phyloP scores from a whole-genome alignment of 1,140 invertebrate genomes.

The Danaus melanippus region DNA sequence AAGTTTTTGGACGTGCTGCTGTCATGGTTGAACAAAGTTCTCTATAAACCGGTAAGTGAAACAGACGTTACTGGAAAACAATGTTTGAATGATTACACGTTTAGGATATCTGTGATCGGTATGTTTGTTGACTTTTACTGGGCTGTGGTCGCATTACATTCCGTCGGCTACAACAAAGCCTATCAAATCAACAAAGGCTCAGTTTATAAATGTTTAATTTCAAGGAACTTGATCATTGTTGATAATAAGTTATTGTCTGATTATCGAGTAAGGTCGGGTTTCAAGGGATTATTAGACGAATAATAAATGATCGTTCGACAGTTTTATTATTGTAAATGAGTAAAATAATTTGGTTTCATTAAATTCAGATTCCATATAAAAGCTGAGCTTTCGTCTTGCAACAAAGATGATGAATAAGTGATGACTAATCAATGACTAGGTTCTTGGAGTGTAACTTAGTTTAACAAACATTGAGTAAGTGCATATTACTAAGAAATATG shows the following conservation, averaged over 20 bases:
- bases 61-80: conserved; percentile 49
- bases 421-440: conserved; percentile 15
- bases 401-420: conserved; percentile 4
- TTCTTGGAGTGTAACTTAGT: conserved; percentile 1
- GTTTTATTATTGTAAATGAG: not conserved
- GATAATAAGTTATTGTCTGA: conserved; percentile 26
- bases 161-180: conserved; percentile 25
- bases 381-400: too few species aligned
- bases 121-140: conserved; percentile 12
- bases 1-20: conserved; percentile 49
- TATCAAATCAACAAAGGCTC: conserved; percentile 25
- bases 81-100: conserved; percentile 32
- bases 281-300: conserved; percentile 13
- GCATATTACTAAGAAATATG: too few species aligned
- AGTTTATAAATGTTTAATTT: conserved; percentile 30
- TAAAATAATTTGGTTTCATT: not conserved
- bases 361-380: too few species aligned
- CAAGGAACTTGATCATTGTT: conserved; percentile 22
- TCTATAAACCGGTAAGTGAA: conserved; percentile 64
- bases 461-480: too few species aligned
- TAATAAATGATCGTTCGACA: not conserved
- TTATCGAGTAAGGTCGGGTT: conserved; percentile 20
- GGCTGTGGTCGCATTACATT: conserved; percentile 21
- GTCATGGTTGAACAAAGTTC: conserved; percentile 50
- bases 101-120: conserved; percentile 7